Evolutionary conservation across 2,888 invertebrate genomes (phyloP), one percentile per base, ranked within the genome.

Genomic region (Yponomeuta cagnagella): DNA sequence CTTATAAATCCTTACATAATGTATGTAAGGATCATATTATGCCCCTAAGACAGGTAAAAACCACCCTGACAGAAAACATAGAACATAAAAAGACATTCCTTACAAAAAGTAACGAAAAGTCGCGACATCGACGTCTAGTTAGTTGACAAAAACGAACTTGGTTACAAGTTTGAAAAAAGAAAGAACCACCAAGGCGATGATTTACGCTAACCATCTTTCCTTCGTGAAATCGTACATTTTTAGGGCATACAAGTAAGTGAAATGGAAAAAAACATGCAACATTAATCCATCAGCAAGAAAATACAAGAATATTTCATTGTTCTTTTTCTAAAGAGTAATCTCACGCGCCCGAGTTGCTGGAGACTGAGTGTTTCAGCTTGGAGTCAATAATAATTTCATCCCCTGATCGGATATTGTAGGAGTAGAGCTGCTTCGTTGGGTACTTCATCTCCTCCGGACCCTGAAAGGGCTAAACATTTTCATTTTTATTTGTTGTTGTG

Each of bases 381-480:
- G 95, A 95, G 84, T 97, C 97, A 73, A 98, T 95, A 75, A 97
- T 96, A 78, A 98, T 97, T 87, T 97, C 97, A 86, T 98, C 98
- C 12, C 97, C 98, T 72, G 96, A 95, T 75, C 95, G 93, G 73
- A 98, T 96, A 87, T 97, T 97, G 89, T 98, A 98, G 73, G 97
- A 97, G 86, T 98, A 98, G 33, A 98, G 93, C 84, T 96, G 96
- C 83, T 98, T 97, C 78, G 96, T 96, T 2, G 97, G 97, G 80
- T 95, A 97, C 77, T 95, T 95, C 96, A 98, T 97, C 85, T 97
- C 97, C 84, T 98, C 98, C 0, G 97, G 96, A 31, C 97, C 97
- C 87, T 91, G 88, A 73, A 86, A 86, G 75, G 65, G 69, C 15
- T 63, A 77, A 74, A 69, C 31, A 64, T 43, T 43, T 43, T 43